Percentiles rank a stretch among this genome's conserved stretches.
Conservation (phyloP, 1,140 invertebrate genomes). For the Polypedilum pembai region DNA sequence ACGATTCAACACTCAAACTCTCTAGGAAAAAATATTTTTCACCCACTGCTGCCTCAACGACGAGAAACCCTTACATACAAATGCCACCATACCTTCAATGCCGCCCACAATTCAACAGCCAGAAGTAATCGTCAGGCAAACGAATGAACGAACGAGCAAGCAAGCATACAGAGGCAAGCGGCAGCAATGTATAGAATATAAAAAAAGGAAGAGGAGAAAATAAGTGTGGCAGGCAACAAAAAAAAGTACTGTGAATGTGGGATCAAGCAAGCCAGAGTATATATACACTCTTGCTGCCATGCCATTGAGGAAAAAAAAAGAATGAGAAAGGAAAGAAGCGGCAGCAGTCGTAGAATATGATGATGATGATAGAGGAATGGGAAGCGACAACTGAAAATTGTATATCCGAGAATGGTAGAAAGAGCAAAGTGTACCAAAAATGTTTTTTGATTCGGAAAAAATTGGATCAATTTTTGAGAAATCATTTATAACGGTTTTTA, state of each 20-base stretch:
- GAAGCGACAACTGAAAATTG: conserved; percentile 16
- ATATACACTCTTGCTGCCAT: background rate
- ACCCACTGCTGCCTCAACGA: background rate
- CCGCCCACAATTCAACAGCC: conserved; percentile 24
- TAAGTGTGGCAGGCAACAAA: conserved; percentile 24
- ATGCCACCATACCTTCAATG: background rate
- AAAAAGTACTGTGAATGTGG: conserved; percentile 21
- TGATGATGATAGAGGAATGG: background rate
- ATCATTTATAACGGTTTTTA: too few relatives aligned
- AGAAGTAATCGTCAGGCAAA: conserved; percentile 23
- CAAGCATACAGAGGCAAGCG: background rate
- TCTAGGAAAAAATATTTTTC: too few relatives aligned
- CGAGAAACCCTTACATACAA: background rate
- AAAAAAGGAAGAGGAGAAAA: background rate
- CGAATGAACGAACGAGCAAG: background rate
- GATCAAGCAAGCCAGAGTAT: background rate
- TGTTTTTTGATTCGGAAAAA: background rate
- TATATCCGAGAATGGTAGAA: background rate
- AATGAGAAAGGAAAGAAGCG: background rate
- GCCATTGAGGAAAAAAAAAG: background rate
- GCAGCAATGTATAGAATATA: background rate
- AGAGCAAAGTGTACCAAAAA: background rate
- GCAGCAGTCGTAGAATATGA: conserved; percentile 3
- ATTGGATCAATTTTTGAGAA: too few relatives aligned
- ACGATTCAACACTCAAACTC: background rate